Conservation (phyloP, 2,113 vertebrate species). For the Galeopterus variegatus region DNA sequence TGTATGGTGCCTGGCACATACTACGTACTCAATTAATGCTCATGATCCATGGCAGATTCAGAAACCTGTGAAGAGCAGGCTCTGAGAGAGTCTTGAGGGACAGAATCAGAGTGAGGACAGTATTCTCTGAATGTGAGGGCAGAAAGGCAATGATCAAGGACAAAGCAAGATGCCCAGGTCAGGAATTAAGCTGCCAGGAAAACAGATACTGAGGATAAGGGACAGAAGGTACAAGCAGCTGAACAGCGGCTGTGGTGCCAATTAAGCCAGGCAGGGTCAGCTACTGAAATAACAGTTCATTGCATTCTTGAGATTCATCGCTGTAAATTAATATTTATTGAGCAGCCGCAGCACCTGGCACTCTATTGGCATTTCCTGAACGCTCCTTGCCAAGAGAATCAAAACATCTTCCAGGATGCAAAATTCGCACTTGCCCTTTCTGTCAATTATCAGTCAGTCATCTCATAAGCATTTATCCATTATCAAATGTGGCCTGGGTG, state of each 20-base stretch:
- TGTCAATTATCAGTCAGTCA: background rate
- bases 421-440: constrained; percentile 39
- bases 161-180: background rate
- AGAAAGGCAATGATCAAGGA: background rate
- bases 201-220: background rate
- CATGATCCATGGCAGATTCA: background rate
- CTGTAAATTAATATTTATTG: constrained; percentile 35
- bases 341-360: background rate
- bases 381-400: constrained; percentile 38
- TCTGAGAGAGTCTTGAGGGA: background rate
- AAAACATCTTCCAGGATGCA: constrained; percentile 15
- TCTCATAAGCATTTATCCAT: constrained; percentile 48
- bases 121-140: background rate
- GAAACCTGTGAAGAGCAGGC: background rate
- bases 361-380: background rate
- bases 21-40: background rate
- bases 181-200: background rate
- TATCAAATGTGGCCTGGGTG: background rate
- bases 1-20: background rate
- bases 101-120: background rate
- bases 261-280: background rate
- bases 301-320: constrained; percentile 41
- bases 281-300: background rate
- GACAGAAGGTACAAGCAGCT: background rate
- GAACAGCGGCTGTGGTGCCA: background rate